Evolutionary conservation across 2,888 invertebrate species (phyloP), one percentile per base, ranked within the genome.

Genomic region (Mythimna pallens): DNA sequence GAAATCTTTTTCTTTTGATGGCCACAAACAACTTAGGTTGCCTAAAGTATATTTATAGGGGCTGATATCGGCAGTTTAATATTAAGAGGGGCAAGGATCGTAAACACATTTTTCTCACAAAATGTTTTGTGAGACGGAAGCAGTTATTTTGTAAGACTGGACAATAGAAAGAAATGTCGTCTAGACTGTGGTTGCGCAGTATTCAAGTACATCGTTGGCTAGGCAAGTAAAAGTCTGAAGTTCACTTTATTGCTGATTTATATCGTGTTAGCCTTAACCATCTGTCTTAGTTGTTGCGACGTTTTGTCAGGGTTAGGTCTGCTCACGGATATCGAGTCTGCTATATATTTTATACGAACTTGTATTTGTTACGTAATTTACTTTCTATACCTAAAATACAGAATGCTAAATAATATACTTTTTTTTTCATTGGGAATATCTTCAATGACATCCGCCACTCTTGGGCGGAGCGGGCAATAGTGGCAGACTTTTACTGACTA

Each of bases 181-280:
- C 85, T 75, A 80, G 75, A 83, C 86, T 47, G 54, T 20, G 34
- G 73, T 65, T 34, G 43, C 17, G 64, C 59, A 34, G 36, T 58
- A 22, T 64, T 67, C 36, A 34, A 78, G 69, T 65, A 59, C 54
- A 58, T 73, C 22, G 57, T 71, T 58, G 54, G 43, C 50, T 62
- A 47, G 52, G 22, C 52, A 65, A 70, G 58, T 55, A 64, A 52
- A 52, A 34, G 68, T 64, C 63, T 69, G 40, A 36, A 66, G 20
- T 34, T 65, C 34, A 25, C 59, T 80, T 79, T 71, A 80, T 80
- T 70, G 54, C 83, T 77, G 77, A 83, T 85, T 80, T 80, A 76
- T 76, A 75, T 77, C 62, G 43, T 63, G 55, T 69, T 73, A 52
- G 59, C 52, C 67, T 62, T 40, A 47, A 55, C 58, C 55, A 85